Percentiles rank a stretch among this genome's conserved stretches.
Conservation (phyloP, 2,797 vertebrate genomes). For the Sebastes paucispinis region DNA sequence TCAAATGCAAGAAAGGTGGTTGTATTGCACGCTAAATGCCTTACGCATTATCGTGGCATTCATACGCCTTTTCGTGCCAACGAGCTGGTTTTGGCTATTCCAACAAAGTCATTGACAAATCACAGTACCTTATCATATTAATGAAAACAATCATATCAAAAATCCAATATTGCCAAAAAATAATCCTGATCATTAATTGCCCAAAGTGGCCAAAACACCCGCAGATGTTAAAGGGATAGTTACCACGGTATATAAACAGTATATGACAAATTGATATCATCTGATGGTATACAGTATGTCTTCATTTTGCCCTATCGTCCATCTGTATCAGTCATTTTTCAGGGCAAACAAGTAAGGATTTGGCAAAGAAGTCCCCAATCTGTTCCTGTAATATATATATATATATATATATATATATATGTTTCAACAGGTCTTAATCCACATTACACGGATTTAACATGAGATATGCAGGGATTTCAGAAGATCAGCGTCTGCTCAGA, state of each 20-base stretch:
- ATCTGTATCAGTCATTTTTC: constrained; percentile 31
- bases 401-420: constrained; percentile 41
- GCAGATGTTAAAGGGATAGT: constrained; percentile 8
- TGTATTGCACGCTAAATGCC: no score
- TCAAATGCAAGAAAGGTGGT: no score
- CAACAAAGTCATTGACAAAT: not conserved
- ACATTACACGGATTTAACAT: constrained; percentile 81
- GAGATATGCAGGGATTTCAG: constrained; percentile 82
- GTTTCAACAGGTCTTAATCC: constrained; percentile 83
- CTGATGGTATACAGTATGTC: not conserved
- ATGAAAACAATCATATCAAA: not conserved
- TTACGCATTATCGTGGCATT: no score
- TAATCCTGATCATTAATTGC: not conserved
- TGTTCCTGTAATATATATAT: constrained; percentile 66
- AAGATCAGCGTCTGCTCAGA: constrained; percentile 79
- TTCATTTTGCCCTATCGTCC: not conserved
- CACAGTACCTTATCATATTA: not conserved
- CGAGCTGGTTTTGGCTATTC: not conserved
- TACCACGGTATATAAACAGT: not conserved
- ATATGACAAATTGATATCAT: not conserved
- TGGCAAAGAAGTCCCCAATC: constrained; percentile 67
- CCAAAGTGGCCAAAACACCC: not conserved
- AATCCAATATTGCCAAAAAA: not conserved
- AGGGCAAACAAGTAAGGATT: constrained; percentile 68
- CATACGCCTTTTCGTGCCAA: no score